Conservation (phyloP, 2,888 invertebrate genomes). For the Diarsia rubi region DNA sequence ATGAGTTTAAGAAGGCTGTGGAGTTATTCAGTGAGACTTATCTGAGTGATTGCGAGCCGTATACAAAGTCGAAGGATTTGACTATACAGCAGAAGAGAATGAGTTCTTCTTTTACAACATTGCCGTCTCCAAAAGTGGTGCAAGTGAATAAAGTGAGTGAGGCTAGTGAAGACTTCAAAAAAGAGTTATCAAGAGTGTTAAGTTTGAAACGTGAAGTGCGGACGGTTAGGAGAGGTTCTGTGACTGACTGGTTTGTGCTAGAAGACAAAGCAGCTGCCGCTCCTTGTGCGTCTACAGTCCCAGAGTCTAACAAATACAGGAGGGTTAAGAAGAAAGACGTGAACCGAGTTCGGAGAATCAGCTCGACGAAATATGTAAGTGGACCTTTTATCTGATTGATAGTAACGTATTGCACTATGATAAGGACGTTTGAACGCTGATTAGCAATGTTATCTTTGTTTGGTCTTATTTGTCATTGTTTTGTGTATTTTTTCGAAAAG, state of each 20-base stretch:
- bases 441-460: slow-evolving; percentile 47
- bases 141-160: slow-evolving; percentile 82
- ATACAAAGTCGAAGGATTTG: slow-evolving; percentile 78
- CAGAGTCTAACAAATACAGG: slow-evolving; percentile 80
- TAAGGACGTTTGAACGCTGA: slow-evolving; percentile 50
- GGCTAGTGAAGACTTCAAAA: slow-evolving; percentile 85
- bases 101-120: slow-evolving; percentile 82
- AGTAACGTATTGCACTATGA: slow-evolving; percentile 50
- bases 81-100: slow-evolving; percentile 79
- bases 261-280: slow-evolving; percentile 75
- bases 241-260: slow-evolving; percentile 88
- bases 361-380: slow-evolving; percentile 90
- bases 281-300: background rate
- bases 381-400: slow-evolving; percentile 54
- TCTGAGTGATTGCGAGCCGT: slow-evolving; percentile 86
- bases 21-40: slow-evolving; percentile 87
- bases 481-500: slow-evolving; percentile 28
- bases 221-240: slow-evolving; percentile 82
- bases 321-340: slow-evolving; percentile 83
- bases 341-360: slow-evolving; percentile 85
- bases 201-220: slow-evolving; percentile 74
- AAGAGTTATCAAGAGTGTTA: slow-evolving; percentile 80
- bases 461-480: slow-evolving; percentile 50
- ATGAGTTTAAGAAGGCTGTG: slow-evolving; percentile 86
- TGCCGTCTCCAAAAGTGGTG: slow-evolving; percentile 85